phyloP scores from a whole-genome alignment of 2,113 vertebrate species.

The Capreolus pygargus region DNA sequence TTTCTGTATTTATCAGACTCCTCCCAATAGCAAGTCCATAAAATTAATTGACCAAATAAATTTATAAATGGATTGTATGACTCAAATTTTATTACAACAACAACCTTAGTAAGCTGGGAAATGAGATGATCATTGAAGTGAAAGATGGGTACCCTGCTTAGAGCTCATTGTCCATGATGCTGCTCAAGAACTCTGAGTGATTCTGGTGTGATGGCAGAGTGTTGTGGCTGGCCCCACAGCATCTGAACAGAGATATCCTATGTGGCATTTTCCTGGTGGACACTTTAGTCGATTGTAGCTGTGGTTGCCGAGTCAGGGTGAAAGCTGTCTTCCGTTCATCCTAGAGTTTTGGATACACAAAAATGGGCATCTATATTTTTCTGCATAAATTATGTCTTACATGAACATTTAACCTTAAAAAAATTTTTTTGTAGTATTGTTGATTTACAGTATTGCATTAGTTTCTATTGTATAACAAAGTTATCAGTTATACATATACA shows the following conservation, averaged over 20 bases:
- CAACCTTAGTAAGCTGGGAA: neutral
- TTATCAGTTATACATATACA: neutral
- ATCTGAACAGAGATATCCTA: neutral
- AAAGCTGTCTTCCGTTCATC: too few species aligned
- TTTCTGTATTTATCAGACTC: neutral
- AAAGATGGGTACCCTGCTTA: accelerated
- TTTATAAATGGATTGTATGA: neutral
- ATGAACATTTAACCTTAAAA: neutral
- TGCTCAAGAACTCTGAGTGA: too few species aligned
- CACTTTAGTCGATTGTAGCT: neutral
- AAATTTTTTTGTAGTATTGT: neutral
- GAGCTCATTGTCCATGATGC: accelerated
- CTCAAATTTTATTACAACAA: too few species aligned
- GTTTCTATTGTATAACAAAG: neutral
- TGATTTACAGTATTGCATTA: neutral
- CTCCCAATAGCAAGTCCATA: neutral
- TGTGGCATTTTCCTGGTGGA: neutral
- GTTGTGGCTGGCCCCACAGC: accelerated
- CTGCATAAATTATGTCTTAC: neutral
- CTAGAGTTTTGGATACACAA: neutral
- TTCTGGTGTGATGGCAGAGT: accelerated
- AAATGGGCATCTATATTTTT: neutral
- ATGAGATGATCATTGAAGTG: neutral
- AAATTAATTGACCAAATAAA: neutral
- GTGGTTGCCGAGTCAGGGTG: neutral